phyloP scores from a whole-genome alignment of 2,888 invertebrate genomes.

The Gastrophysa polygoni region DNA sequence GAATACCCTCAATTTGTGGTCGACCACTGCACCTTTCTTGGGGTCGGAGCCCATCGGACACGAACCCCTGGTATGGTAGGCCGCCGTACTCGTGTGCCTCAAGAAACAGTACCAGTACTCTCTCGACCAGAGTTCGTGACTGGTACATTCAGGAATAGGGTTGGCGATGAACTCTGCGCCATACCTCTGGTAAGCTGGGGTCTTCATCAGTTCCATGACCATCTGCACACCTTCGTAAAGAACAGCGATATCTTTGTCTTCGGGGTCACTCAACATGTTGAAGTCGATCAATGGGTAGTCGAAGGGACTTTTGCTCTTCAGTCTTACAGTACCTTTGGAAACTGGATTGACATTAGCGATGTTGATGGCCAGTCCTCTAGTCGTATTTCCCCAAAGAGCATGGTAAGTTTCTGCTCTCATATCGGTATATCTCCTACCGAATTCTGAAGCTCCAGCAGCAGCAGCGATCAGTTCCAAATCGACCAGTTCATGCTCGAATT shows the following conservation, averaged over 20 bases:
- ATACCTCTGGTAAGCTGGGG: conserved; percentile 61
- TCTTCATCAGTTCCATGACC: conserved; percentile 57
- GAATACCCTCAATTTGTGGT: conserved; percentile 65
- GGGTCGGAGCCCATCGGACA: conserved; percentile 70
- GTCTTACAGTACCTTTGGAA: conserved; percentile 67
- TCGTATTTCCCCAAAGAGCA: conserved; percentile 55
- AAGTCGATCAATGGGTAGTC: conserved; percentile 66
- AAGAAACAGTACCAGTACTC: conserved; percentile 72
- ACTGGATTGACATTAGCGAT: conserved; percentile 42
- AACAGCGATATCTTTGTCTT: conserved; percentile 57
- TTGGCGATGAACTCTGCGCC: conserved; percentile 51
- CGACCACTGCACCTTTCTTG: conserved; percentile 67
- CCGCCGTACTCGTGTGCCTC: conserved; percentile 47
- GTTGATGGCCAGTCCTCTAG: conserved; percentile 20
- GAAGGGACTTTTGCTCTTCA: conserved; percentile 32
- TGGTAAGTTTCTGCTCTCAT: conserved; percentile 42
- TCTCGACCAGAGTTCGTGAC: conserved; percentile 61
- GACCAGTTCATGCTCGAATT: background rate
- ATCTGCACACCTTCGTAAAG: conserved; percentile 61
- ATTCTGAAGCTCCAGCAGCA: background rate
- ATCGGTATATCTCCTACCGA: conserved; percentile 28
- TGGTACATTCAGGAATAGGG: conserved; percentile 55
- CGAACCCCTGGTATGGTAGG: conserved; percentile 66
- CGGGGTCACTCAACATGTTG: conserved; percentile 65
- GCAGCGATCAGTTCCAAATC: conserved; percentile 16